phyloP scores from a whole-genome alignment of 2,888 invertebrate genomes.

The Scaptomyza cyrtandrae region DNA sequence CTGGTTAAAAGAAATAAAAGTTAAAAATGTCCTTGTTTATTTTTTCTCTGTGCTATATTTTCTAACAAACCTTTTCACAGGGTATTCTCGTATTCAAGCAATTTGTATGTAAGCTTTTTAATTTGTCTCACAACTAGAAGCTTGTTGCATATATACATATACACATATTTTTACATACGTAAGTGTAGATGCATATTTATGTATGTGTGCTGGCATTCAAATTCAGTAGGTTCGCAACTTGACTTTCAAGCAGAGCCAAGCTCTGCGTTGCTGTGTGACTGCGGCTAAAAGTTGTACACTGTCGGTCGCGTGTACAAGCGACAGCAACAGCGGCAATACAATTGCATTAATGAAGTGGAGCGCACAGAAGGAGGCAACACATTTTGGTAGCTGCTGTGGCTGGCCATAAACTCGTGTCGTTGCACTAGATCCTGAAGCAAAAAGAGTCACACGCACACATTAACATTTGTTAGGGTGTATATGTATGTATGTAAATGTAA shows the following conservation, averaged over 20 bases:
- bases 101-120: background rate
- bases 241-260: slow-evolving; percentile 41
- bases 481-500: slow-evolving; percentile 9
- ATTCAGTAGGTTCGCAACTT: slow-evolving; percentile 45
- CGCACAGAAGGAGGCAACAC: slow-evolving; percentile 54
- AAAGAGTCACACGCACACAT: slow-evolving; percentile 8
- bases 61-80: background rate
- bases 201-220: slow-evolving; percentile 40
- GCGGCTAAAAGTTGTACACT: slow-evolving; percentile 41
- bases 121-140: slow-evolving; percentile 11
- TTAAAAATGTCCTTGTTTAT: no score
- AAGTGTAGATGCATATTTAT: slow-evolving; percentile 1
- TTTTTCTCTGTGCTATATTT: background rate
- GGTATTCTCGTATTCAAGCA: background rate
- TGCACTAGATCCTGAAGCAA: slow-evolving; percentile 14
- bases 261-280: background rate
- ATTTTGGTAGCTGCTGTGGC: slow-evolving; percentile 33
- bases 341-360: slow-evolving; percentile 70
- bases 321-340: slow-evolving; percentile 39
- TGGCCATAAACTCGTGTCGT: slow-evolving; percentile 27
- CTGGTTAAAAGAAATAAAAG: no score
- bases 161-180: background rate
- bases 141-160: slow-evolving; percentile 5
- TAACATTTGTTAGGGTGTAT: background rate
- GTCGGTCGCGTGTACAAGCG: no score